Evolutionary conservation across 2,113 vertebrate genomes (phyloP).

Genomic region (Xiphophorus maculatus): DNA sequence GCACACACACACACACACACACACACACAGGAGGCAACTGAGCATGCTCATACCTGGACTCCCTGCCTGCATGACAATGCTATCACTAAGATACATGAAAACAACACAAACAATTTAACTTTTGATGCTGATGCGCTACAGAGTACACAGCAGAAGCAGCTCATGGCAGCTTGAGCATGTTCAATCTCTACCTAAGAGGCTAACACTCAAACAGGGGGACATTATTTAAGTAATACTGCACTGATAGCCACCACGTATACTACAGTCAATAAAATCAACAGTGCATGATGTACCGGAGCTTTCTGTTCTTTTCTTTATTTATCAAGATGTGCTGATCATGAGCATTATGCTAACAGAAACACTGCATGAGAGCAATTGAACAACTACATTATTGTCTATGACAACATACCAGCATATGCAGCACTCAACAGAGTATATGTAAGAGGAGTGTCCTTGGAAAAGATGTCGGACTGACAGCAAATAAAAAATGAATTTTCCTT

Average conservation of each 20-base stretch:
- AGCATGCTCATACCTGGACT: slow-evolving; percentile 70
- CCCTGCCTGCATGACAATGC: slow-evolving; percentile 62
- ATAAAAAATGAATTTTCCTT: too few species aligned
- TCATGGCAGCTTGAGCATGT: neutral
- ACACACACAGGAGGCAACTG: slow-evolving; percentile 36
- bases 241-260: neutral
- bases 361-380: neutral
- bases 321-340: neutral
- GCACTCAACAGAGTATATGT: neutral
- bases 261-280: slow-evolving; percentile 3
- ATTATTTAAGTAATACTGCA: neutral
- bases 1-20: slow-evolving; percentile 31
- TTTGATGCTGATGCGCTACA: neutral
- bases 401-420: neutral
- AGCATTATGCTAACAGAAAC: slow-evolving; percentile 2
- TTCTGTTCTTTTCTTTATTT: neutral
- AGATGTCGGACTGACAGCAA: neutral
- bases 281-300: neutral
- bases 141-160: neutral
- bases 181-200: neutral
- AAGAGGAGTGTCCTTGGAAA: neutral
- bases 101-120: slow-evolving; percentile 31
- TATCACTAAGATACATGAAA: slow-evolving; percentile 44
- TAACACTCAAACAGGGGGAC: neutral
- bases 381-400: neutral